Base-by-base conservation (phyloP, 2,888 invertebrate species). In the Agrotis exclamationis region DNA sequence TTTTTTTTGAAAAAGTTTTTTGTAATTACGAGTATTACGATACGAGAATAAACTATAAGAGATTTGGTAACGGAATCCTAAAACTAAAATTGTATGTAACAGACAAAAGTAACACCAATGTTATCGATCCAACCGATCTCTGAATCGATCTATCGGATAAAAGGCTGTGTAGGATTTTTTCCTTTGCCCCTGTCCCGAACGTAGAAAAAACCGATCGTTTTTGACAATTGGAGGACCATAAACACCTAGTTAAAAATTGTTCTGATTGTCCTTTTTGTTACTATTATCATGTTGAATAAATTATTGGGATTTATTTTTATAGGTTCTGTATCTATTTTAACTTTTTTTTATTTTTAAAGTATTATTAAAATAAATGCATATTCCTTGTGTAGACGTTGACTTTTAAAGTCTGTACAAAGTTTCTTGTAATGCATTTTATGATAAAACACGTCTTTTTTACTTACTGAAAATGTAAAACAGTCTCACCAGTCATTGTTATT, bases 191-290 rank as follows among this genome's bases (percentile, higher is more conserved):
- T 59, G 63, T 50, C 70, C 73, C 67, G 73, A 74, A 70, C 69
- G 48, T 74, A 68, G 11, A 39, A 72, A 83, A 82, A 80, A 71
- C 22, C 22, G 18, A 56, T 28, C 45, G 48, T 72, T 78, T 76
- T 82, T 73, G 80, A 73, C 85, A 85, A 76, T 80, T 74, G 77
- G 72, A 63, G 57, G 60, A 66, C 81, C 76, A 87, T 90, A 89
- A 89, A 90, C 90, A 90, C 88, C 89, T 87, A 86, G 86, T 90
- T 89, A 87, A 84, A 85, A 85, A 76, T 74, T 67, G 45, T 74
- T 83, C 63, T 70, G 58, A 74, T 58, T 63, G 70, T 69, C 74
- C 39, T 82, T 77, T 83, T 84, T 76, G 53, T 69, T 28, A 62
- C 18, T 63, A 62, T 59, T 82, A 57, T 39, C 18, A 20, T 2